A percentile compares a stretch with the other conserved stretches of the same genome.
Evolutionary conservation across 1,140 invertebrate genomes (phyloP).

Genomic region (Drosophila bocki): DNA sequence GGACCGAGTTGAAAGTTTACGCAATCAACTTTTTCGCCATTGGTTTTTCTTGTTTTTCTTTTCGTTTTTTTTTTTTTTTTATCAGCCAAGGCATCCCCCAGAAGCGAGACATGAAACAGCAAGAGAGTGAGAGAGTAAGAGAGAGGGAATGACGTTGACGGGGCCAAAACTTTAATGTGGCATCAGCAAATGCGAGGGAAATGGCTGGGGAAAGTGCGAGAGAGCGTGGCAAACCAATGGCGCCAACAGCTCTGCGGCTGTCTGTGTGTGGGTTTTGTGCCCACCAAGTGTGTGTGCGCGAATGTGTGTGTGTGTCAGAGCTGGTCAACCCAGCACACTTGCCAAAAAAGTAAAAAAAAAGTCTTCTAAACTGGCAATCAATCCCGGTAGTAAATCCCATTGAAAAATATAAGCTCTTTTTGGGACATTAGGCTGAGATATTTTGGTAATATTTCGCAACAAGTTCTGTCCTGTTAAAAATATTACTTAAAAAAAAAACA

Average conservation of each 20-base stretch:
- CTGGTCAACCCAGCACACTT: conserved; percentile 18
- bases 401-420: not conserved
- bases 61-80: not conserved
- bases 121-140: conserved; percentile 1
- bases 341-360: conserved; percentile 1
- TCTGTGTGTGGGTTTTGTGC: conserved; percentile 34
- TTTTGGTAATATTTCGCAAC: not conserved
- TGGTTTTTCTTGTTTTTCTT: conserved; percentile 22
- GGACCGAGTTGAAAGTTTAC: conserved; percentile 55
- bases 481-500: too few species aligned
- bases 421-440: not conserved
- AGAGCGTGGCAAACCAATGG: conserved; percentile 72
- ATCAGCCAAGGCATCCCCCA: conserved; percentile 32
- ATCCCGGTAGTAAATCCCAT: conserved; percentile 11
- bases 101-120: conserved; percentile 11
- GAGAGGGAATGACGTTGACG: conserved; percentile 47
- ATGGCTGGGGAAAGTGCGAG: conserved; percentile 30
- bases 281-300: conserved; percentile 5
- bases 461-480: not conserved
- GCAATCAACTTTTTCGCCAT: conserved; percentile 62
- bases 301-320: conserved; percentile 12
- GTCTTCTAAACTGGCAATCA: conserved; percentile 12
- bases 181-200: conserved; percentile 58
- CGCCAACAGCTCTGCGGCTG: conserved; percentile 61
- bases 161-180: conserved; percentile 74